phyloP scores from a whole-genome alignment of 23 tunicate species.

The Halocynthia roretzi region DNA sequence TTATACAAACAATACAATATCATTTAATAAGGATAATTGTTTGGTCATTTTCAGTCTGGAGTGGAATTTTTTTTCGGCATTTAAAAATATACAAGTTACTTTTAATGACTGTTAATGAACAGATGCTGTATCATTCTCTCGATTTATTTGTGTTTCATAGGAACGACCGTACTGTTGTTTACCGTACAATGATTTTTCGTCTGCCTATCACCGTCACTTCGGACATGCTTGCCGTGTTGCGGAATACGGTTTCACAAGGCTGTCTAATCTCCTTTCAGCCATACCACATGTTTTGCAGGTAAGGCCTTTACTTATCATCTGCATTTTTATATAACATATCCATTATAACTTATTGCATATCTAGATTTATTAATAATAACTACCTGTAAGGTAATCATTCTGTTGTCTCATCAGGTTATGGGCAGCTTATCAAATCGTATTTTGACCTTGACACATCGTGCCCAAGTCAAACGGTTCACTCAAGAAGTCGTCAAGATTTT shows the following conservation, averaged over 20 bases:
- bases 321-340: no score
- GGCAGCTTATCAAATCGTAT: slow-evolving; percentile 27
- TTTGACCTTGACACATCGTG: slow-evolving; percentile 66
- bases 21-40: no score
- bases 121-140: not conserved
- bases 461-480: slow-evolving; percentile 93
- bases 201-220: slow-evolving; percentile 30
- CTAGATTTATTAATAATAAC: no score
- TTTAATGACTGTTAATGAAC: no score
- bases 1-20: no score
- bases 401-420: slow-evolving; percentile 31
- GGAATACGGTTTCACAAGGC: slow-evolving; percentile 25
- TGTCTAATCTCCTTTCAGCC: slow-evolving; percentile 27
- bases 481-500: slow-evolving; percentile 75
- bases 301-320: not conserved
- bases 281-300: slow-evolving; percentile 86
- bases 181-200: slow-evolving; percentile 21
- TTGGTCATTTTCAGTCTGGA: no score
- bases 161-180: slow-evolving; percentile 34
- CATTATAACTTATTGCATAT: no score
- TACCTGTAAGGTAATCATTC: no score
- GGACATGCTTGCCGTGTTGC: slow-evolving; percentile 21
- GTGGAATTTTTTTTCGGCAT: no score
- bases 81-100: no score
- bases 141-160: slow-evolving; percentile 23